Conservation (phyloP, 2,888 invertebrate species). For the Copidosoma aretas region DNA sequence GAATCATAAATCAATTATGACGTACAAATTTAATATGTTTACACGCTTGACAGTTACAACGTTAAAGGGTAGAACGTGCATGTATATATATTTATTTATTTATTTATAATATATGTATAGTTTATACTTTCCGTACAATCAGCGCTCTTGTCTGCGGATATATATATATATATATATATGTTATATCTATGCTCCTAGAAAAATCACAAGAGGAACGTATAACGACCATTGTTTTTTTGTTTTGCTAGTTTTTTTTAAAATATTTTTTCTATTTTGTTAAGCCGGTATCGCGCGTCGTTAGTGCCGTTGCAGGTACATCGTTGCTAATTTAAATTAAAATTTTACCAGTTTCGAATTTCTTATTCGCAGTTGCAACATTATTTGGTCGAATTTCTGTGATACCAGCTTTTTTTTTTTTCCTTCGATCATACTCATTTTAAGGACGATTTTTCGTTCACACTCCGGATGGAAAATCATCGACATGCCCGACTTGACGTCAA, state of each 20-base stretch:
- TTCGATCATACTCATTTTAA: constrained; percentile 6
- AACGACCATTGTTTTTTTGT: constrained; percentile 36
- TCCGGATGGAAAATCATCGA: constrained; percentile 18
- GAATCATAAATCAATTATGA: constrained; percentile 41
- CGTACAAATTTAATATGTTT: constrained; percentile 52
- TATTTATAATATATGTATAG: constrained; percentile 22
- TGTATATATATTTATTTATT: constrained; percentile 25
- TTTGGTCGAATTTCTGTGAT: not conserved
- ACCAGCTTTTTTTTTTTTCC: not conserved
- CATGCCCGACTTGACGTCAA: constrained; percentile 27
- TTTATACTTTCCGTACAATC: constrained; percentile 50
- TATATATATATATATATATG: constrained; percentile 25
- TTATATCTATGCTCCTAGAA: constrained; percentile 44
- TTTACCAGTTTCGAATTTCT: too few species aligned
- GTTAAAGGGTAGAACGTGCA: constrained; percentile 42
- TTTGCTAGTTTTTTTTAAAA: constrained; percentile 12
- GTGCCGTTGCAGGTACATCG: constrained; percentile 16
- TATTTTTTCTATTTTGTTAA: not conserved
- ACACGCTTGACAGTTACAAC: constrained; percentile 44
- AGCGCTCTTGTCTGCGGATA: constrained; percentile 17
- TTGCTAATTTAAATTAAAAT: constrained; percentile 6
- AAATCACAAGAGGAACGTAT: constrained; percentile 40
- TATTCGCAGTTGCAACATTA: constrained; percentile 12
- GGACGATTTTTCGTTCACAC: constrained; percentile 9
- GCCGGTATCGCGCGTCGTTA: constrained; percentile 5